These are phyloP conservation scores for Tolypeutes matacus DNA, from an alignment of 2,797 vertebrate genomes.

Conservation along the genomic window DNA sequence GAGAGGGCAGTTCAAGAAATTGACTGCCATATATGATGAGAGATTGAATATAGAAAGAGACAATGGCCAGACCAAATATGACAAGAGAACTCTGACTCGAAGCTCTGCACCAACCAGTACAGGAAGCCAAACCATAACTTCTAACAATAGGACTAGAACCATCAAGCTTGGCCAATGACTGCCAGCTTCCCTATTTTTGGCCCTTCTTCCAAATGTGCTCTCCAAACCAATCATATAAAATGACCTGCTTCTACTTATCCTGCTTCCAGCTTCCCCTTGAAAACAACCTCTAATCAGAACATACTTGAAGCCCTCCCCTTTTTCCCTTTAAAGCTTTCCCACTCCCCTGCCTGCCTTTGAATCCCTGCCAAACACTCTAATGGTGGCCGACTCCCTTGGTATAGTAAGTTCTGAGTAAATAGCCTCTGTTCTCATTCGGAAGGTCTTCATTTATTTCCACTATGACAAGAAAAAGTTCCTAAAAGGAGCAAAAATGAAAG, in stretches of 20 bases:
- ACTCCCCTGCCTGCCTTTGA: background rate
- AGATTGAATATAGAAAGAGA: background rate
- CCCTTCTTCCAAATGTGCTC: background rate
- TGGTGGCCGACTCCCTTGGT: background rate
- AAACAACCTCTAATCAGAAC: background rate
- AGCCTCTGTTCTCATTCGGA: slow-evolving; percentile 20
- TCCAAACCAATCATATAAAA: background rate
- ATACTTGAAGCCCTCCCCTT: background rate
- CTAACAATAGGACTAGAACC: background rate
- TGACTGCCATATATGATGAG: background rate
- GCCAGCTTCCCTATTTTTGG: background rate
- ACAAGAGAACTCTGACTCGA: background rate
- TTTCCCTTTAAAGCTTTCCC: background rate
- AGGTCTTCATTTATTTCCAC: slow-evolving; percentile 43
- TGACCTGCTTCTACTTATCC: background rate
- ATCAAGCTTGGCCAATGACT: background rate
- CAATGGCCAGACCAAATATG: background rate
- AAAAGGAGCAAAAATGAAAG: slow-evolving; percentile 29
- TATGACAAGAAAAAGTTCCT: slow-evolving; percentile 36
- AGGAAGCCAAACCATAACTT: background rate
- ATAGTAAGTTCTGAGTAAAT: background rate
- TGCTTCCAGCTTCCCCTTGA: background rate
- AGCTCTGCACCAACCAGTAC: background rate
- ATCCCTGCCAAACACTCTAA: background rate
- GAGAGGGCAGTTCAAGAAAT: slow-evolving; percentile 26